A percentile compares a stretch with the other conserved stretches of the same genome.
Conservation (phyloP, 2,113 vertebrate genomes). For the Anolis sagrei region DNA sequence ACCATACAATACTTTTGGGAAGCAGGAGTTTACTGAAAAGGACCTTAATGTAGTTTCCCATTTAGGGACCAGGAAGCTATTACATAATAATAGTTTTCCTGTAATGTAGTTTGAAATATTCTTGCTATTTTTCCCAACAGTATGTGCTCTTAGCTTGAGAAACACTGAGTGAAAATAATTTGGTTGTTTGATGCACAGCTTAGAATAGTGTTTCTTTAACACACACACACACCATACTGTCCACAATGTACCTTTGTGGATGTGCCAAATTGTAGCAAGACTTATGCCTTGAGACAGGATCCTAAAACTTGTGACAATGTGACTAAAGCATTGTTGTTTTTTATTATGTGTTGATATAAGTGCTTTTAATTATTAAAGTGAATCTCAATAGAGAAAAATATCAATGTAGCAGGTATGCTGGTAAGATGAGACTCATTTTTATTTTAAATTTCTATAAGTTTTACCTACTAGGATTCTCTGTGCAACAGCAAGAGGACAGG, state of each 20-base stretch:
- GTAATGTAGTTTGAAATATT: neutral
- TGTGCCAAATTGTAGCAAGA: neutral
- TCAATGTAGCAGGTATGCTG: too few relatives aligned
- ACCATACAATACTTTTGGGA: neutral
- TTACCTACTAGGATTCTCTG: too few relatives aligned
- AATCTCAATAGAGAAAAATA: neutral
- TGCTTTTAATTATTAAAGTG: neutral
- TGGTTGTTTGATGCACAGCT: too few relatives aligned
- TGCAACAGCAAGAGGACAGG: too few relatives aligned
- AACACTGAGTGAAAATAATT: too few relatives aligned
- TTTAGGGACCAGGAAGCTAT: neutral
- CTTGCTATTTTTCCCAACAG: neutral
- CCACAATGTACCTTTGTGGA: neutral
- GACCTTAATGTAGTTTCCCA: neutral
- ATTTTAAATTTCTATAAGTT: too few relatives aligned
- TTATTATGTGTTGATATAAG: neutral
- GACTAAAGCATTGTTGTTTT: neutral
- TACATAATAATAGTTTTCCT: neutral
- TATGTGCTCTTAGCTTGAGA: neutral
- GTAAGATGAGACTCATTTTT: too few relatives aligned
- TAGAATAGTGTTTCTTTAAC: neutral
- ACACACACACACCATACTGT: neutral
- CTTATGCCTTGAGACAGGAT: neutral
- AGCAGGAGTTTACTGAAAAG: neutral
- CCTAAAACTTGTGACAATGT: neutral